A percentile compares a stretch with the other conserved stretches of the same genome.
Conservation (phyloP, 2,113 vertebrate genomes). For the Ptyas mucosa region DNA sequence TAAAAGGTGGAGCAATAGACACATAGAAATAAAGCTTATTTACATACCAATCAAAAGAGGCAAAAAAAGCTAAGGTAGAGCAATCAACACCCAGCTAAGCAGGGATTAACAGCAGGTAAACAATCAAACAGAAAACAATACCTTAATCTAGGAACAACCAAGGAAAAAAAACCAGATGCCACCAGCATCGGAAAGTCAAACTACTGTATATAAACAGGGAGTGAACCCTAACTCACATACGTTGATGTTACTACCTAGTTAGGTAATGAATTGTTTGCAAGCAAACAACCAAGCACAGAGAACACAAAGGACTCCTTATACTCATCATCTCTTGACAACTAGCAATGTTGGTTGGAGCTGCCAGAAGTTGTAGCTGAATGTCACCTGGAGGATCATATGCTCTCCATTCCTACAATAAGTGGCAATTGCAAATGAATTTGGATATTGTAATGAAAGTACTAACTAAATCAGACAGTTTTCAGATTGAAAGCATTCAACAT, state of each 20-base stretch:
- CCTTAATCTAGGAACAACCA: background rate
- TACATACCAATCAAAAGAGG: background rate
- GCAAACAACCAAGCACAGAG: background rate
- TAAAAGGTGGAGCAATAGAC: conserved; percentile 26
- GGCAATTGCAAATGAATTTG: background rate
- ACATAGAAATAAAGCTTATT: background rate
- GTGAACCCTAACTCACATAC: background rate
- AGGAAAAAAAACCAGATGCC: background rate
- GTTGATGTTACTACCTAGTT: background rate
- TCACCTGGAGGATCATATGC: background rate
- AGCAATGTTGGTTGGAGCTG: background rate
- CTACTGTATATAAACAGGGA: background rate
- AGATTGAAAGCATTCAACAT: background rate
- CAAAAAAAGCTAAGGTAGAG: background rate
- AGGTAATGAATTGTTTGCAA: background rate
- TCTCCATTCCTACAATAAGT: background rate
- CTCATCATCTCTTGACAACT: background rate
- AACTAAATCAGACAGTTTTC: background rate
- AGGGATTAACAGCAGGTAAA: background rate
- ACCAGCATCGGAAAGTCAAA: background rate
- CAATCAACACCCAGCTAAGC: background rate
- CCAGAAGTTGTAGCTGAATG: background rate
- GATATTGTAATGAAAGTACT: background rate
- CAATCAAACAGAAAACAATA: background rate
- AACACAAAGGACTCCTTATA: background rate